These are phyloP conservation scores for Adoxophyes honmai DNA, from an alignment of 1,140 invertebrate species.

Conservation along the genomic window DNA sequence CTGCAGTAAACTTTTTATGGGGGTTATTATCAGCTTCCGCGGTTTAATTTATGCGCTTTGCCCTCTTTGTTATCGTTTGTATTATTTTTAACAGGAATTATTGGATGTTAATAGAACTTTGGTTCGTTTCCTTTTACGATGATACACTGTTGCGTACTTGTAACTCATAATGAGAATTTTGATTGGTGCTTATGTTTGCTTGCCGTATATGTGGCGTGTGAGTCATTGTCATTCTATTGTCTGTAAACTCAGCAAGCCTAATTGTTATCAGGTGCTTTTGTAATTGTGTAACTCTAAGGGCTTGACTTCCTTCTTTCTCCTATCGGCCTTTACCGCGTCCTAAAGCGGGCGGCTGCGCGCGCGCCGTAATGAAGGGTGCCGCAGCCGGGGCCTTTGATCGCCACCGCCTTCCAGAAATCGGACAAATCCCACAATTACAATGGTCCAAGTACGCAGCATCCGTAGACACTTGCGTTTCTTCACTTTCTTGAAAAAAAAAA, in stretches of 20 bases:
- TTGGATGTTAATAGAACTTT: neutral
- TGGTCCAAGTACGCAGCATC: neutral
- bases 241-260: no score
- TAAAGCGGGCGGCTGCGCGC: neutral
- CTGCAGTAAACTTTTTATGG: neutral
- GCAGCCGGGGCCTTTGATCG: neutral
- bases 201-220: neutral
- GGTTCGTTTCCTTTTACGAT: neutral
- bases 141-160: neutral
- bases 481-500: no score
- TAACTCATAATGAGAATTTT: neutral
- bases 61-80: neutral
- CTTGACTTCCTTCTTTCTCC: no score
- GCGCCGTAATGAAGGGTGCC: conserved; percentile 11
- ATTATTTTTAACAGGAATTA: neutral
- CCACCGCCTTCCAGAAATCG: conserved; percentile 11
- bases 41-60: conserved; percentile 6
- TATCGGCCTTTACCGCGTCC: no score
- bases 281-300: no score
- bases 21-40: neutral
- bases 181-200: neutral
- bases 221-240: no score
- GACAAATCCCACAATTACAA: conserved; percentile 2
- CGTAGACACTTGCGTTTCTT: neutral
- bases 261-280: no score